These are phyloP conservation scores for Drosophila siamana DNA, from an alignment of 2,888 invertebrate species.

Conservation along the genomic window DNA sequence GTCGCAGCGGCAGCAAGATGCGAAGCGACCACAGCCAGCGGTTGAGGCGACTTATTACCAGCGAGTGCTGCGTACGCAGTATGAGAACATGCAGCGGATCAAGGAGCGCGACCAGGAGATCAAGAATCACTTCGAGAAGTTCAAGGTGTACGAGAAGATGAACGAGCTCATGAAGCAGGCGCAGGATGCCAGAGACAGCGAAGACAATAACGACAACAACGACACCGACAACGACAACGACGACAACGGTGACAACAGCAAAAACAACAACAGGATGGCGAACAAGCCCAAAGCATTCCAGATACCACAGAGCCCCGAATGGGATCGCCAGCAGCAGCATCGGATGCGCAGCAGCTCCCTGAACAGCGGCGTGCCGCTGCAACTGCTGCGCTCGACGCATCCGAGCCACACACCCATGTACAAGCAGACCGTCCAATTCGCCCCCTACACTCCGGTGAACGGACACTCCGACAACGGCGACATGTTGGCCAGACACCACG, in stretches of 20 bases:
- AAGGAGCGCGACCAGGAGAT: not conserved
- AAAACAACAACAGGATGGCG: no score
- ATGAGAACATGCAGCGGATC: not conserved
- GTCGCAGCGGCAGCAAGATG: no score
- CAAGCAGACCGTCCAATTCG: not conserved
- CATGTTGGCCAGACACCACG: not conserved
- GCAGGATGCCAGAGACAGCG: no score
- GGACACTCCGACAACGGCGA: not conserved
- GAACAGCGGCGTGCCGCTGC: not conserved
- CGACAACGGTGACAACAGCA: no score
- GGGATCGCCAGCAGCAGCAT: not conserved
- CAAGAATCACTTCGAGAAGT: not conserved
- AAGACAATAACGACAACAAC: no score
- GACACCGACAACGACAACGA: not conserved
- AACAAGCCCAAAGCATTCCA: no score
- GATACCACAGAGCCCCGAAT: not conserved
- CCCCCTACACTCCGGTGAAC: not conserved
- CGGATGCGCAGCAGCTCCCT: not conserved
- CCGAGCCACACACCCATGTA: not conserved
- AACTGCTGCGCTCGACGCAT: not conserved
- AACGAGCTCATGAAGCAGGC: not conserved
- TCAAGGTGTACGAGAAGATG: not conserved
- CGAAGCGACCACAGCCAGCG: no score
- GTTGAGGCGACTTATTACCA: not conserved
- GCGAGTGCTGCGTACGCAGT: not conserved